Conservation (phyloP, 2,113 vertebrate species). For the Steatornis caripensis region DNA sequence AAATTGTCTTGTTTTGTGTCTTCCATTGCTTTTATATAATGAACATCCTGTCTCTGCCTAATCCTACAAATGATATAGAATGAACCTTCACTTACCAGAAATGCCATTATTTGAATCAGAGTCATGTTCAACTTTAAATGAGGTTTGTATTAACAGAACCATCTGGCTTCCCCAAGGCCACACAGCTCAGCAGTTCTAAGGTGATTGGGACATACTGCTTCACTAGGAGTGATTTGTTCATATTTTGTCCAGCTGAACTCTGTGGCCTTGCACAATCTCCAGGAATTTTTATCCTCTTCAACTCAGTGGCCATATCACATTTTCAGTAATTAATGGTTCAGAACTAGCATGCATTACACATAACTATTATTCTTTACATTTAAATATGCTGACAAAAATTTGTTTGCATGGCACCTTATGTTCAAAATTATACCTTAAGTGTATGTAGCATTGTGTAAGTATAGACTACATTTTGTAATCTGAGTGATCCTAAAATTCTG, state of each 20-base stretch:
- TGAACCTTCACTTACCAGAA: neutral
- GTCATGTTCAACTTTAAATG: neutral
- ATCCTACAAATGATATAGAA: neutral
- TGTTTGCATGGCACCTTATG: neutral
- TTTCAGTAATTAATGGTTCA: neutral
- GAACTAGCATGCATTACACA: neutral
- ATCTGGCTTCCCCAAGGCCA: constrained; percentile 30
- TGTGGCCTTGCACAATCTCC: neutral
- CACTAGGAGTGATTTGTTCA: neutral
- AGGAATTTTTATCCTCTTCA: neutral
- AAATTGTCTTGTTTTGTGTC: neutral
- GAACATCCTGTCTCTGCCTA: neutral
- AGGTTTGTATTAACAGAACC: neutral
- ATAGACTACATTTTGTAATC: neutral
- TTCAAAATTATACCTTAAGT: neutral
- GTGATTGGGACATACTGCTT: constrained; percentile 11
- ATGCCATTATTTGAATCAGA: neutral
- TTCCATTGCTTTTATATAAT: neutral
- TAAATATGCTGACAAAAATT: neutral
- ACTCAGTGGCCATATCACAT: neutral
- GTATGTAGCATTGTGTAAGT: neutral
- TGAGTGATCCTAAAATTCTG: neutral
- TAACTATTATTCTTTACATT: neutral
- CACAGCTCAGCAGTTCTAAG: neutral
- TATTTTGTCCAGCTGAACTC: neutral